A percentile compares a stretch with the other conserved stretches of the same genome.
Evolutionary conservation across 1,140 invertebrate species (phyloP).

Genomic region (Alviniconcha marisindica): DNA sequence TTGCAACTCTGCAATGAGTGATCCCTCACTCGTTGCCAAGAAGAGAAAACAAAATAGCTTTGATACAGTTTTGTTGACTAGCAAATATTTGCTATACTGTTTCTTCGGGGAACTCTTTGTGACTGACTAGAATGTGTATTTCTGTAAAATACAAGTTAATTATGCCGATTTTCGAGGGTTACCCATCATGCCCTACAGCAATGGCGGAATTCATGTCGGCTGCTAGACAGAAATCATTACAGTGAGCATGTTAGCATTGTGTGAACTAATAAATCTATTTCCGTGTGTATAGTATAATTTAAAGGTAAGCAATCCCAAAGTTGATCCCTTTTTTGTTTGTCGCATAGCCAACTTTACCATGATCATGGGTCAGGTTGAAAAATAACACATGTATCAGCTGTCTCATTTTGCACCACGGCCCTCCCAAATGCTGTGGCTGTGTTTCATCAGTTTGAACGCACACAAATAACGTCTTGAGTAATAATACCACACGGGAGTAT

Average conservation of each 20-base stretch:
- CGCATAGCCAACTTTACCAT: too few relatives aligned
- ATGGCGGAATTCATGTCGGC: slow-evolving; percentile 41
- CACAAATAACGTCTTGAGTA: too few relatives aligned
- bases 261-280: background rate
- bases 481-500: too few relatives aligned
- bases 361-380: background rate
- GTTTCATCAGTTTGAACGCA: too few relatives aligned
- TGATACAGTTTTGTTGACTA: background rate
- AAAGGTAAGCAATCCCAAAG: background rate
- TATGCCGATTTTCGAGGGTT: slow-evolving; percentile 27
- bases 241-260: background rate
- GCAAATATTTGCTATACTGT: background rate
- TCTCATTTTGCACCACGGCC: background rate
- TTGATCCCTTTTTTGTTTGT: background rate
- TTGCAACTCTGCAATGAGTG: background rate
- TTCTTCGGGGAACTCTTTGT: background rate
- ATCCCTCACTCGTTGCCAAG: slow-evolving; percentile 1
- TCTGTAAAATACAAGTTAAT: slow-evolving; percentile 20
- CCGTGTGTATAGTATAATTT: background rate
- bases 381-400: background rate
- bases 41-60: background rate
- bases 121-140: background rate
- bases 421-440: too few relatives aligned
- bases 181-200: slow-evolving; percentile 29
- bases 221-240: slow-evolving; percentile 22